These are phyloP conservation scores for Argopecten irradians DNA, from an alignment of 1,140 invertebrate genomes.

Conservation along the genomic window DNA sequence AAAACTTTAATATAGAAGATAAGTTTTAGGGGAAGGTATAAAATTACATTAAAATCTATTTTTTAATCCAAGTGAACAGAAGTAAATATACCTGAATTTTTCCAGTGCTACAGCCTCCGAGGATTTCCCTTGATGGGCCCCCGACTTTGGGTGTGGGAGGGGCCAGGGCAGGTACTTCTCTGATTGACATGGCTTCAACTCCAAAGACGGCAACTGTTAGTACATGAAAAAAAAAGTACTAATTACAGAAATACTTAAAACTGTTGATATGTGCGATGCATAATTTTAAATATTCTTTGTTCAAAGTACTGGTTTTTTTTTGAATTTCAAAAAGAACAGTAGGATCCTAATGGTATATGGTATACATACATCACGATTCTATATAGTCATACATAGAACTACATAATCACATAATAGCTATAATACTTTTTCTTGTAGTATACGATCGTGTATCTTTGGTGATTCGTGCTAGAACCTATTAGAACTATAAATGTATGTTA, in stretches of 20 bases:
- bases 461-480: too few species aligned
- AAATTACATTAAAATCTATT: neutral
- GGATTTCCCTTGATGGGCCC: slow-evolving; percentile 59
- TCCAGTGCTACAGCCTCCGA: slow-evolving; percentile 67
- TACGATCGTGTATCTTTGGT: too few species aligned
- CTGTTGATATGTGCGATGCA: too few species aligned
- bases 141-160: slow-evolving; percentile 55
- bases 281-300: neutral
- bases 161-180: slow-evolving; percentile 51
- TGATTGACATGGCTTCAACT: slow-evolving; percentile 40
- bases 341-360: too few species aligned
- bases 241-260: slow-evolving; percentile 5
- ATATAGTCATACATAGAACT: neutral
- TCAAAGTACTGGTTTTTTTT: neutral
- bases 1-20: neutral
- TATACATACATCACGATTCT: neutral
- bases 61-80: neutral
- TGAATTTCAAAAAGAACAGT: neutral
- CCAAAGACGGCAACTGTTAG: slow-evolving; percentile 64
- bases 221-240: neutral
- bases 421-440: too few species aligned
- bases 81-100: slow-evolving; percentile 66
- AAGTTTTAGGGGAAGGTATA: neutral
- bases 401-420: neutral
- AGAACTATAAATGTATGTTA: too few species aligned